Evolutionary conservation across 2,113 vertebrate genomes (phyloP), one percentile per base, ranked within the genome.

Genomic region (Ageneiosus marmoratus): DNA sequence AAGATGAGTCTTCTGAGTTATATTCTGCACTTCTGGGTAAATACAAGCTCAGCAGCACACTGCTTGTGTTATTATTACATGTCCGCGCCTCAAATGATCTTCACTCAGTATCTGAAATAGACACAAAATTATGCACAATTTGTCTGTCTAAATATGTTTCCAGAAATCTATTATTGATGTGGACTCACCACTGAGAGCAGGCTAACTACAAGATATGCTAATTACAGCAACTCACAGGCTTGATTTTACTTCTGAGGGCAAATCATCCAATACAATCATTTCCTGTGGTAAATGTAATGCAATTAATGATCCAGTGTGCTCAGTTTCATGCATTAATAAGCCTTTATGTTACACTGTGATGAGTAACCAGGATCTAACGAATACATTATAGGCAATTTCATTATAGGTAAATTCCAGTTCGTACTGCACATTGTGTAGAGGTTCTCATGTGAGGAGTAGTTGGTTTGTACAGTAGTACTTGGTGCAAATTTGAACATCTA

Each of bases 151-250:
- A 62, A 50, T 62, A 74, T 41, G 20, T 48, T 82, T 58, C 56
- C 41, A 50, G n/a, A 74, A 82, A 82, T 53, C 80, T 48, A 46
- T 58, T 74, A 27, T 4, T 70, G 53, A 73, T 62, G 69, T 48
- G n/a, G 67, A 44, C 67, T 74, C 4, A 6, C 80, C 15, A 60
- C 18, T 24, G 80, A 62, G 80, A 48, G 18, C 27, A 11, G 55
- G 16, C 69, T 48, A 46, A 46, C 37, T 41, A 37, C n/a, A 55
- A 34, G 51, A 46, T 48, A 44, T 27, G 37, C 51, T 73, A 60
- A 81, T 81, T 60, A 73, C 18, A 74, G 27, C 22, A 48, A 82
- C 16, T 72, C 5, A 50, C 51, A 27, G 8, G 63, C 16, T 70
- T 69, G 51, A 15, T 4, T 18, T 80, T 53, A 44, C 34, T 29